Base-by-base conservation (phyloP, 1,140 invertebrate genomes). In the Hypothenemus hampei region DNA sequence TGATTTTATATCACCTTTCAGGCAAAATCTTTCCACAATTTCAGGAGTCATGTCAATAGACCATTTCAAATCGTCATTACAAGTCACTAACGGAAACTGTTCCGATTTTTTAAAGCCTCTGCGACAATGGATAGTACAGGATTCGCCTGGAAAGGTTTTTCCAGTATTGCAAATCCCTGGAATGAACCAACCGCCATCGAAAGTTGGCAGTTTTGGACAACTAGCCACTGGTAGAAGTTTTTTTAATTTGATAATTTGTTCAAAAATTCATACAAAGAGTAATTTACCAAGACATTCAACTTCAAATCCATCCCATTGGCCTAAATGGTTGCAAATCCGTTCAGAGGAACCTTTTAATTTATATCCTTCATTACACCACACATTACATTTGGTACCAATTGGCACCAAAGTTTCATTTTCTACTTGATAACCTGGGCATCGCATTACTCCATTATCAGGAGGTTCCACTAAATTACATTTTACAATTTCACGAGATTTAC, bases 301-400 rank as follows among this genome's bases (percentile, higher is more conserved):
- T 15, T 75, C 71, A 20, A 64, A 59, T 11, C 71, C 70, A 54
- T 76, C 74, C 80, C 80, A 83, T 40, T 65, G 61, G 23, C 79
- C 80, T 3, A 68, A 65, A 8, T 59, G 57, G 23, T 72, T 73
- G 53, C 81, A 83, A 31, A 66, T 66, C 26, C 74, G 68, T 33
- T 73, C 64, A 16, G 73, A 66, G 18, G 77, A 64, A 22, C 81
- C 81, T 33, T 74, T 65, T 3, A 82, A 60, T 46, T 68, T 71
- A 59, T 72, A 82, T 13, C 73, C 76, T 54, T 70, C 64, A 46
- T 70, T 67, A 64, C 81, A 83, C 65, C 72, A 72, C 24, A 82
- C 69, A 40, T 76, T 72, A 66, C 82, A 85, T 55, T 74, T 73
- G 5, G 79, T 78, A 31, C 76, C 78, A 31, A 59, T 31, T 4